Base-by-base conservation (phyloP, 2,888 invertebrate species). In the Hybos culiciformis region DNA sequence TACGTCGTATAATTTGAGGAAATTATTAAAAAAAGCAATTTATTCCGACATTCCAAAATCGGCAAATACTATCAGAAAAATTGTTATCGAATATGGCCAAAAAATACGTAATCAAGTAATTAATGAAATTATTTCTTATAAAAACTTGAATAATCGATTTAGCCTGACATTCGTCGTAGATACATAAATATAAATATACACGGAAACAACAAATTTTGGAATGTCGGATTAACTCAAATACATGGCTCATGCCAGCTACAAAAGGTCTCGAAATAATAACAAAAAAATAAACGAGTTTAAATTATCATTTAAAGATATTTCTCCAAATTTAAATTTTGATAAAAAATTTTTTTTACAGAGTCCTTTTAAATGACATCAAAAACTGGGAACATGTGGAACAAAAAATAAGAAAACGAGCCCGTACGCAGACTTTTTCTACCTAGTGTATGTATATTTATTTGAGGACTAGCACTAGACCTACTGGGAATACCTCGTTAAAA, bases 141-240 rank as follows among this genome's bases (percentile, higher is more conserved):
- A 9, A 24, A 38, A 24, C 20, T 20, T 17, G n/a, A 3, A 37
- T 8, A 14, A 23, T 23, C 21, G 14, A 14, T 38, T 26, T 14
- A 38, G 38, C 14, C n/a, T 38, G 24, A 39, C 39, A 5, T 39
- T 39, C 17, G 39, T 23, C 37, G 18, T 3, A 20, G 24, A 15
- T 38, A 38, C 15, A 38, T 38, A 21, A 38, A 38, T 21, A 24
- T 38, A 38, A 38, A 23, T 14, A 21, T 38, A n/a, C 37, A 24
- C 21, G 23, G 18, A 17, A 24, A 24, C 15, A 17, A 38, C 21
- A 9, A 14, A 11, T 38, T 38, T 38, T 38, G 37, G 24, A 38
- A 38, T 18, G 9, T 38, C 4, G 37, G 37, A n/a, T 14, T 38
- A n/a, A 24, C 14, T 11, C 18, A 23, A 21, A 24, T 39, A 17